phyloP scores from a whole-genome alignment of 2,888 invertebrate genomes.

The Atethmia centrago region DNA sequence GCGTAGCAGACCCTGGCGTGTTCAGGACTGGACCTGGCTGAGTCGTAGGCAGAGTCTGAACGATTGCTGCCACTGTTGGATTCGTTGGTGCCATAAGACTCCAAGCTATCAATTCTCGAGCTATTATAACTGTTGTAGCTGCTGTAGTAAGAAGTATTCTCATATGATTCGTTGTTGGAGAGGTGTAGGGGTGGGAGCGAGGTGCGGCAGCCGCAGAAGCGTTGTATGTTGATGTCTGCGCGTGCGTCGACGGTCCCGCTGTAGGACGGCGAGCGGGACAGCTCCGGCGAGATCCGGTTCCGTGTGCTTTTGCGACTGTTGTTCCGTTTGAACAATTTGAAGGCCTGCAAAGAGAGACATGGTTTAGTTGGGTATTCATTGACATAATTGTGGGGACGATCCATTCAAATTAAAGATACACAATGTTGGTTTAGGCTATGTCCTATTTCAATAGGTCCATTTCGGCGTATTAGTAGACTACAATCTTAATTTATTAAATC shows the following conservation, averaged over 20 bases:
- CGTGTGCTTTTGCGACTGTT: slow-evolving; percentile 80
- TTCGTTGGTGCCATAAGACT: slow-evolving; percentile 77
- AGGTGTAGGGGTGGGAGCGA: slow-evolving; percentile 78
- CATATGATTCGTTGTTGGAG: slow-evolving; percentile 74
- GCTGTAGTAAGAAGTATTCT: slow-evolving; percentile 79
- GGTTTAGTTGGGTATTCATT: slow-evolving; percentile 33
- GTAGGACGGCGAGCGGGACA: slow-evolving; percentile 83
- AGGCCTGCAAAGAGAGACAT: slow-evolving; percentile 77
- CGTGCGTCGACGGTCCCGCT: slow-evolving; percentile 86
- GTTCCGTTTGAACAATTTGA: slow-evolving; percentile 86
- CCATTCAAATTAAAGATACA: not conserved
- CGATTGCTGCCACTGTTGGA: slow-evolving; percentile 72
- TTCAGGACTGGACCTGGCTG: slow-evolving; percentile 82
- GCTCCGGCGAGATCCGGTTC: slow-evolving; percentile 84
- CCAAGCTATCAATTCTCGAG: slow-evolving; percentile 80
- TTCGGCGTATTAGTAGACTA: not conserved
- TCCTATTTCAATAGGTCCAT: not conserved
- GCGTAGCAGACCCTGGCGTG: slow-evolving; percentile 82
- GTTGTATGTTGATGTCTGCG: slow-evolving; percentile 83
- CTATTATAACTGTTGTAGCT: slow-evolving; percentile 83
- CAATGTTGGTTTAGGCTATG: not conserved
- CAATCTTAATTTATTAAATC: not conserved
- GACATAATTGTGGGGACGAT: slow-evolving; percentile 3
- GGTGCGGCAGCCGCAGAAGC: slow-evolving; percentile 84
- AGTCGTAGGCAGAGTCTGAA: slow-evolving; percentile 87